Conservation (phyloP, 2,888 invertebrate genomes). For the Troilus luridus region DNA sequence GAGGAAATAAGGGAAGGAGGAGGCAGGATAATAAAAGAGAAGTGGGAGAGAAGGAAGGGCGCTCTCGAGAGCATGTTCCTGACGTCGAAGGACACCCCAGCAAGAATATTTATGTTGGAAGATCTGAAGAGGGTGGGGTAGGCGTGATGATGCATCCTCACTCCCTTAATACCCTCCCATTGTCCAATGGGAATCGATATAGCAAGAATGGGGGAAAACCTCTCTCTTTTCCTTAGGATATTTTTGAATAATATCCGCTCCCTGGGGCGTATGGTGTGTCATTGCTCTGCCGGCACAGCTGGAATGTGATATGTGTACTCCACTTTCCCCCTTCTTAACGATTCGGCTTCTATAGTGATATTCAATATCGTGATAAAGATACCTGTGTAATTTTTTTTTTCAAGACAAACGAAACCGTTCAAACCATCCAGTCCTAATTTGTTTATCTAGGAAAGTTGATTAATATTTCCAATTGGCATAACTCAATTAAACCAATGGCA, state of each 20-base stretch:
- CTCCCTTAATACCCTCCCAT: slow-evolving; percentile 49
- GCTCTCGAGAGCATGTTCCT: slow-evolving; percentile 33
- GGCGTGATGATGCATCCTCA: slow-evolving; percentile 56
- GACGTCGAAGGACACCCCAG: slow-evolving; percentile 39
- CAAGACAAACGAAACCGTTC: too few species aligned
- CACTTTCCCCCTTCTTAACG: background rate
- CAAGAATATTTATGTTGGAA: slow-evolving; percentile 43
- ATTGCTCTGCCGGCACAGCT: background rate
- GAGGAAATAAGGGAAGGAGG: slow-evolving; percentile 49
- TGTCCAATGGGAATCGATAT: slow-evolving; percentile 49
- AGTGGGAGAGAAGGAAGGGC: slow-evolving; percentile 18
- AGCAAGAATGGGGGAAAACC: slow-evolving; percentile 47
- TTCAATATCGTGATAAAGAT: background rate
- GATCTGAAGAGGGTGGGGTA: slow-evolving; percentile 7
- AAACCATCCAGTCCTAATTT: too few species aligned
- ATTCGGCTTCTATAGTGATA: background rate
- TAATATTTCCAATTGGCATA: too few species aligned
- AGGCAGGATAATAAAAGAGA: slow-evolving; percentile 47
- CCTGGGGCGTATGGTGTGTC: slow-evolving; percentile 27
- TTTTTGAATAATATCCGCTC: slow-evolving; percentile 24
- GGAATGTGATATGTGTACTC: slow-evolving; percentile 1
- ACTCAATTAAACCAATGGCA: too few species aligned
- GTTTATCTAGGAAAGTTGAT: too few species aligned
- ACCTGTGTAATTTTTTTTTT: background rate
- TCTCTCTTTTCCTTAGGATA: slow-evolving; percentile 17